Evolutionary conservation across 64 coral and sea anemone species (phyloP).

Genomic region (Stichodactyla mertensii): DNA sequence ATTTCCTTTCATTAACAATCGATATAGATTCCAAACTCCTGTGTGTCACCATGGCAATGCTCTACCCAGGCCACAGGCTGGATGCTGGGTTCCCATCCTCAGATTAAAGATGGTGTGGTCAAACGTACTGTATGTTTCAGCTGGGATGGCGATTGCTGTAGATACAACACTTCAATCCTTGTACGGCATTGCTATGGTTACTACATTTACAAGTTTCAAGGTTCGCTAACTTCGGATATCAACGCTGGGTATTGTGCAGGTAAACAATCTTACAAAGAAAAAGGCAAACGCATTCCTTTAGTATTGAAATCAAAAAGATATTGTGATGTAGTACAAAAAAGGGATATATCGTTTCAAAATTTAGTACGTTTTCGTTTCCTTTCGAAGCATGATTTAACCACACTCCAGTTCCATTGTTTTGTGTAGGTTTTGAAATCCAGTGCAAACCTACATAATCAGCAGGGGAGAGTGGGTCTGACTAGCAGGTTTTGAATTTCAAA

Average conservation of each 20-base stretch:
- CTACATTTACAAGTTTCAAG: conserved; percentile 24
- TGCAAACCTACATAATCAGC: no score
- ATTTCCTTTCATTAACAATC: neutral
- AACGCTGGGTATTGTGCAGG: conserved; percentile 14
- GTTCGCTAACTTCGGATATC: neutral
- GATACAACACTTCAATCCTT: neutral
- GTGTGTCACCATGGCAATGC: neutral
- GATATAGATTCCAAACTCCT: neutral
- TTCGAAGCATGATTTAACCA: no score
- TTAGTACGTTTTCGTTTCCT: no score
- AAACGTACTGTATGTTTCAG: conserved; percentile 21
- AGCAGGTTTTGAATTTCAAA: no score
- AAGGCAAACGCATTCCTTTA: no score
- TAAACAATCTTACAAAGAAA: neutral
- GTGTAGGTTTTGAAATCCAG: no score
- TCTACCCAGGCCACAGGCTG: conserved; percentile 17
- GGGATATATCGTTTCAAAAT: no score
- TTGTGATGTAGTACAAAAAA: no score
- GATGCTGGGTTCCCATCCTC: conserved; percentile 6
- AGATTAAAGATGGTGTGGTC: neutral
- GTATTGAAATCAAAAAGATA: no score
- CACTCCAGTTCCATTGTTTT: no score
- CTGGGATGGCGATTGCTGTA: conserved; percentile 19
- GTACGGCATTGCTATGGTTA: conserved; percentile 20
- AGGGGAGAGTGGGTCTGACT: no score